Conservation (phyloP, 2,888 invertebrate species). For the Panzeria rudis region DNA sequence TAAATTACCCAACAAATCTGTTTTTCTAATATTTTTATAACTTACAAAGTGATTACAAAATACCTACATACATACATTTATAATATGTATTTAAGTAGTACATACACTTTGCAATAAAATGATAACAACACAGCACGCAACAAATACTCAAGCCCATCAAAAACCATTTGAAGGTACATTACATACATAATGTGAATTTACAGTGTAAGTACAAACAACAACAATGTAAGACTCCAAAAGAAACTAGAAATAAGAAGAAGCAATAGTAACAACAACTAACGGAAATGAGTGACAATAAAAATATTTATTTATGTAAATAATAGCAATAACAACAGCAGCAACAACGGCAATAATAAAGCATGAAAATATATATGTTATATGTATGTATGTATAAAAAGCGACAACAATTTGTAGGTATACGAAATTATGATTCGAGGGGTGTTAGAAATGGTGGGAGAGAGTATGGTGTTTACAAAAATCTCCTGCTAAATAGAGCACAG, state of each 20-base stretch:
- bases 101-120: not conserved
- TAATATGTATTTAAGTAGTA: not conserved
- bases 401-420: not conserved
- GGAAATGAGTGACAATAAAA: conserved; percentile 66
- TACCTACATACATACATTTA: conserved; percentile 2
- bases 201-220: conserved; percentile 14
- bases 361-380: conserved; percentile 25
- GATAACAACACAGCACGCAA: conserved; percentile 38
- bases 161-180: conserved; percentile 57
- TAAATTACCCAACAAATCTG: conserved; percentile 3
- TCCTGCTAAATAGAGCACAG: conserved; percentile 22
- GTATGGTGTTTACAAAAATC: conserved; percentile 9
- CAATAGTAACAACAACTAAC: conserved; percentile 32
- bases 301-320: conserved; percentile 60
- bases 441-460: not conserved
- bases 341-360: not conserved
- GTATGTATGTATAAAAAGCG: not conserved
- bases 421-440: not conserved
- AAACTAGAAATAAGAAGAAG: conserved; percentile 32
- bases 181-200: conserved; percentile 22
- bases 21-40: conserved; percentile 40
- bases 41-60: conserved; percentile 56
- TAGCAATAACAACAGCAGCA: conserved; percentile 28
- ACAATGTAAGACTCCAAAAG: conserved; percentile 27
- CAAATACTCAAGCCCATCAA: not conserved